Conservation (phyloP, 2,113 vertebrate genomes). For the Hymenochirus boettgeri region DNA sequence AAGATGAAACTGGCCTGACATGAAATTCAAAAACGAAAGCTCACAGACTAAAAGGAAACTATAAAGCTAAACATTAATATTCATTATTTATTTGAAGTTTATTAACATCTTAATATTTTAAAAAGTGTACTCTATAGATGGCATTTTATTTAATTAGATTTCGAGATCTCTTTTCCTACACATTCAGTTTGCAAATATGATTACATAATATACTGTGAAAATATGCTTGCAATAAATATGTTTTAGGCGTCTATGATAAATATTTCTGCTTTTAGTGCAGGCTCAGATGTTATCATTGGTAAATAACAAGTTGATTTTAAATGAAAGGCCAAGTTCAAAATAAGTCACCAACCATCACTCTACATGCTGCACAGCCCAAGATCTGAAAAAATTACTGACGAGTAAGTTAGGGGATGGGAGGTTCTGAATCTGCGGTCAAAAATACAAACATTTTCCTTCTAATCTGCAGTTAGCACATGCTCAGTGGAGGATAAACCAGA, state of each 20-base stretch:
- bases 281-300: too few relatives aligned
- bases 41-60: constrained; percentile 43
- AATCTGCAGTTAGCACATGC: too few relatives aligned
- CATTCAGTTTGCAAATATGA: constrained; percentile 25
- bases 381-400: too few relatives aligned
- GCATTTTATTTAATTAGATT: constrained; percentile 59
- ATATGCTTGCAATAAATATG: background rate
- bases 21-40: constrained; percentile 53
- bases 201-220: background rate
- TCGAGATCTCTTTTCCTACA: constrained; percentile 29
- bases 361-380: too few relatives aligned
- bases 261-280: background rate
- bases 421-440: too few relatives aligned
- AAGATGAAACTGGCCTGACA: constrained; percentile 54
- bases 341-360: too few relatives aligned
- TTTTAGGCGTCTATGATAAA: background rate
- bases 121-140: constrained; percentile 48
- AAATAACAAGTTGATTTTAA: too few relatives aligned
- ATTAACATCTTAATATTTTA: constrained; percentile 57
- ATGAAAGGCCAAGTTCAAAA: too few relatives aligned
- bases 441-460: too few relatives aligned
- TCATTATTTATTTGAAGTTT: constrained; percentile 61
- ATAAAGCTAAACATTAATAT: constrained; percentile 52
- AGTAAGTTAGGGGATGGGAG: too few relatives aligned
- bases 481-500: too few relatives aligned